These are phyloP conservation scores for Oenanthe melanoleuca DNA, from an alignment of 2,113 vertebrate species.

Conservation along the genomic window DNA sequence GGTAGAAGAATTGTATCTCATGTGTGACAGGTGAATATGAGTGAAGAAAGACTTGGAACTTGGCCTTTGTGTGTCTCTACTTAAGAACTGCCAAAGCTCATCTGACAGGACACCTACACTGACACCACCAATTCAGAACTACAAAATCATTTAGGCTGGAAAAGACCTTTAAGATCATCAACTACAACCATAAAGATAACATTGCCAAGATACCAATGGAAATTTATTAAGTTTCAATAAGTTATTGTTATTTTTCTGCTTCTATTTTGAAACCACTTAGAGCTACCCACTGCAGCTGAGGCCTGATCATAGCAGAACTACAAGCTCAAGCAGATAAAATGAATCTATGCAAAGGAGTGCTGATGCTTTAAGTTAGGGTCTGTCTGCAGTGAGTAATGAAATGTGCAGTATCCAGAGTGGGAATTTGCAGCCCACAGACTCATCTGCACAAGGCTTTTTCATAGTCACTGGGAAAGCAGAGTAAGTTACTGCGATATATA, in stretches of 20 bases:
- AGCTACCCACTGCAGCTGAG: background rate
- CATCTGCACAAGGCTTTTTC: background rate
- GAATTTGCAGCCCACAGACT: background rate
- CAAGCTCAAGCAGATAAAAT: background rate
- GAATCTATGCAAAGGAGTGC: background rate
- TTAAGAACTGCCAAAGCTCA: background rate
- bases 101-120: background rate
- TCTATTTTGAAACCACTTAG: background rate
- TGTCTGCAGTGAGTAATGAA: background rate
- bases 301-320: background rate
- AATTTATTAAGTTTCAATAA: background rate
- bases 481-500: background rate
- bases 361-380: background rate
- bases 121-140: background rate
- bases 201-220: background rate
- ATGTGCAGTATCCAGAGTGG: background rate
- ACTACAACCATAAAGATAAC: background rate
- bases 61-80: background rate
- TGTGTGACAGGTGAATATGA: background rate
- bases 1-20: background rate
- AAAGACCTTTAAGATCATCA: background rate
- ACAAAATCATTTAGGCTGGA: background rate
- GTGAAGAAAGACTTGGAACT: background rate
- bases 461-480: background rate
- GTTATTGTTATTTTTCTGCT: background rate